Conservation (phyloP, 2,113 vertebrate genomes). For the Ptyas mucosa region DNA sequence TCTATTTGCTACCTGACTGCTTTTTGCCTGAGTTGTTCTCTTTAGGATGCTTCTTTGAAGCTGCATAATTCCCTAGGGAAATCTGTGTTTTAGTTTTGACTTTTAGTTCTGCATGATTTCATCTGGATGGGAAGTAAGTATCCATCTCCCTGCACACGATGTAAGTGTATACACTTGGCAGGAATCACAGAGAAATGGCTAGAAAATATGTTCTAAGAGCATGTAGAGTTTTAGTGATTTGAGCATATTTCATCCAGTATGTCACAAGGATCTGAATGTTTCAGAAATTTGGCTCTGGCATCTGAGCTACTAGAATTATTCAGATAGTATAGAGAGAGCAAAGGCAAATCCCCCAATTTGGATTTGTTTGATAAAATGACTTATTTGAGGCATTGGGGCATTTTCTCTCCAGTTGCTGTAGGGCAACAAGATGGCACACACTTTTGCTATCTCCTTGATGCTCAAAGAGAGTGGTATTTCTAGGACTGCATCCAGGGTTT, state of each 20-base stretch:
- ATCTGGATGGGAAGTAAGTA: background rate
- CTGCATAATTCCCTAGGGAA: background rate
- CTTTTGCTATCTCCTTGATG: background rate
- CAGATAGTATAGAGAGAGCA: background rate
- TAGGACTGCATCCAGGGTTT: background rate
- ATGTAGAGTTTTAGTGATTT: background rate
- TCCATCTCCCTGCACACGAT: background rate
- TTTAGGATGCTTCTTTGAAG: background rate
- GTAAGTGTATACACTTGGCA: background rate
- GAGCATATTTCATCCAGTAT: background rate
- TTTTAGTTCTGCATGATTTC: conserved; percentile 9
- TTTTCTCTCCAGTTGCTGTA: background rate
- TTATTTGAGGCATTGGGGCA: background rate
- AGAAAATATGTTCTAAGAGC: background rate
- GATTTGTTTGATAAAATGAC: background rate
- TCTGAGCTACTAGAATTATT: background rate
- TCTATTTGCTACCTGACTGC: background rate
- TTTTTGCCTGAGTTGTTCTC: background rate
- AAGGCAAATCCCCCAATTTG: background rate
- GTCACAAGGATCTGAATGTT: background rate
- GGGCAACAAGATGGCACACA: background rate
- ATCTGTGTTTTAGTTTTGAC: conserved; percentile 3
- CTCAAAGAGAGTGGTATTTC: background rate
- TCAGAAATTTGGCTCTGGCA: background rate
- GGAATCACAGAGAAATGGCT: background rate